Base-by-base conservation (phyloP, 2,888 invertebrate genomes). In the Globia sparganii region DNA sequence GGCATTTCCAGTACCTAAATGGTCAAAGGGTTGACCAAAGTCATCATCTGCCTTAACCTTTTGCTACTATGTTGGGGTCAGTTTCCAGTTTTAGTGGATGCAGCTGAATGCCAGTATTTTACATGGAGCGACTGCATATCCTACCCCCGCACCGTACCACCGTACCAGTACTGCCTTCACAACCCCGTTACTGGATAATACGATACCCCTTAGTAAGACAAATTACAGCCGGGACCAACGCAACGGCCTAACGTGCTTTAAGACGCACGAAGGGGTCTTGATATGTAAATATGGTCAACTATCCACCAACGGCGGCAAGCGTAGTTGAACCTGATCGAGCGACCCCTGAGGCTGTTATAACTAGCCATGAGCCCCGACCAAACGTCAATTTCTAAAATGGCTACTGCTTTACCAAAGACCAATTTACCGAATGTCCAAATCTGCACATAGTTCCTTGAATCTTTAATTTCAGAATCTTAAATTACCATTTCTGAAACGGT, bases 401-500 rank as follows among this genome's bases (percentile, higher is more conserved):
- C 8, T 43, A 43, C 77, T 66, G n/a, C n/a, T 31, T 75, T 25
- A 37, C 25, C 49, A 31, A 34, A 34, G 3, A 31, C 15, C 0
- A 78, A 61, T 53, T 79, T 18, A 53, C 67, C 0, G 6, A 66
- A 25, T 56, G 25, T 18, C 4, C 1, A 40, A 68, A 53, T 21
- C 18, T 31, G 4, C 25, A 2, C 49, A 49, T 34, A 18, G n/a
- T 21, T 28, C 25, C 4, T 31, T 11, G 25, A 43, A 61, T 70
- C 2, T 67, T 64, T 53, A 62, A 49, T 67, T 77, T n/a, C 31
- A 18, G 3, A 49, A 46, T n/a, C 21, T 37, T 13, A 58, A 66
- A 49, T 40, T 15, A 56, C n/a, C 15, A 46, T 74, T 74, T 49
- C 46, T 5, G 61, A n/a, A 49, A 72, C 74, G 5, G 49, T 53